These are phyloP conservation scores for Drosophila aldrichi DNA, from an alignment of 2,888 invertebrate species.

Conservation along the genomic window DNA sequence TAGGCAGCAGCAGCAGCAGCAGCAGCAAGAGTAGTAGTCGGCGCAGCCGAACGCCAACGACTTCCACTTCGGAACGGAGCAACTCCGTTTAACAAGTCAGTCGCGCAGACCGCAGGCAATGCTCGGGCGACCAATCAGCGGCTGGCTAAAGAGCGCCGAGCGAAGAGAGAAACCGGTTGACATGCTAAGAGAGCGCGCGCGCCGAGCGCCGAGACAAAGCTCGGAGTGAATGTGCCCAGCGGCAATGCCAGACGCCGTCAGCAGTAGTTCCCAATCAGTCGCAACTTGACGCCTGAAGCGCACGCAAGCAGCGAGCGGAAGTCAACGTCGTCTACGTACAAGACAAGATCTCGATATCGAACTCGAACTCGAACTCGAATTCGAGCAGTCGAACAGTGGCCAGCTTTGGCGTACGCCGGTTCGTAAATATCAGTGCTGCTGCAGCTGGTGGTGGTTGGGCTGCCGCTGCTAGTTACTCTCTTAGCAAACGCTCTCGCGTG, in stretches of 20 bases:
- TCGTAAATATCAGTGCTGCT: constrained; percentile 33
- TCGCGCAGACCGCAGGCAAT: constrained; percentile 55
- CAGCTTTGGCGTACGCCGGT: constrained; percentile 33
- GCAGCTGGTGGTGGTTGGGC: constrained; percentile 14
- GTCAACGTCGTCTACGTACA: constrained; percentile 16
- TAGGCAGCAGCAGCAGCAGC: constrained; percentile 47
- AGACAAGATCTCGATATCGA: constrained; percentile 40
- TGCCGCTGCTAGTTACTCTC: constrained; percentile 29
- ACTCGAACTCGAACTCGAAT: constrained; percentile 21
- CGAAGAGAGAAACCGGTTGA: constrained; percentile 70
- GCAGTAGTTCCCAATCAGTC: constrained; percentile 63
- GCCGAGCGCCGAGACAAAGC: constrained; percentile 47
- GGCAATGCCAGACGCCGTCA: constrained; percentile 60
- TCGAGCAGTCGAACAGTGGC: constrained; percentile 30
- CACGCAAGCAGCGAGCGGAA: constrained; percentile 72
- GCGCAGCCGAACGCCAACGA: constrained; percentile 30
- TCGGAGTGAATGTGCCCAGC: constrained; percentile 63
- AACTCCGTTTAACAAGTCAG: constrained; percentile 74
- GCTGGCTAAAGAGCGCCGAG: constrained; percentile 56
- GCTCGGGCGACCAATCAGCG: constrained; percentile 69
- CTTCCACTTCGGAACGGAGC: constrained; percentile 52
- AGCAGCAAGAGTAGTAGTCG: constrained; percentile 9
- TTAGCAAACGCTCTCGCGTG: constrained; percentile 45
- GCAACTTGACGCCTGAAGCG: constrained; percentile 76
- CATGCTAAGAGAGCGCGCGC: constrained; percentile 54